Conservation (phyloP, 2,113 vertebrate species). For the Albula goreensis region DNA sequence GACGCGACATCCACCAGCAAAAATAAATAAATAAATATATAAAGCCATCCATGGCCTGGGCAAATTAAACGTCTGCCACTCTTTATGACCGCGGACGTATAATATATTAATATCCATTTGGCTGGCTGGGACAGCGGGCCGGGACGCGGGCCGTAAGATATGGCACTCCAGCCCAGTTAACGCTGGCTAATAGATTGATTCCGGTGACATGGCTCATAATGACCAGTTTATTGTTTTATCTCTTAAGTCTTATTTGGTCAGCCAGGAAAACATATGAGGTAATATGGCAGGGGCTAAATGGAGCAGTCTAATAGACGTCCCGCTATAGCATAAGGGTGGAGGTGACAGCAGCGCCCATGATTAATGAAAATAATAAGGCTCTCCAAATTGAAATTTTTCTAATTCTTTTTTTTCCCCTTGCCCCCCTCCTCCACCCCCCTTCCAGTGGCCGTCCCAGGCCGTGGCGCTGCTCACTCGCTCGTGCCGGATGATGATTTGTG, state of each 20-base stretch:
- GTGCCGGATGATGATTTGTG: slow-evolving; percentile 16
- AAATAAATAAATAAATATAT: slow-evolving; percentile 61
- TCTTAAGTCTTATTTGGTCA: slow-evolving; percentile 99
- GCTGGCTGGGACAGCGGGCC: slow-evolving; percentile 60
- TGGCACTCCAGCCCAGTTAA: slow-evolving; percentile 93
- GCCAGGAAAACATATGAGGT: slow-evolving; percentile 99
- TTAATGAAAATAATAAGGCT: slow-evolving; percentile 99
- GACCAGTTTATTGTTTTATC: slow-evolving; percentile 99
- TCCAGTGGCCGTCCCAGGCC: not conserved
- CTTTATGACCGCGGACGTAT: slow-evolving; percentile 81
- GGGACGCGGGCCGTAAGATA: slow-evolving; percentile 71
- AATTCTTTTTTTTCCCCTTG: slow-evolving; percentile 72
- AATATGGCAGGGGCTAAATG: slow-evolving; percentile 99
- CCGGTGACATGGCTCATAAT: slow-evolving; percentile 99
- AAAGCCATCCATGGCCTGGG: slow-evolving; percentile 87
- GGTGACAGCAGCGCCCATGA: slow-evolving; percentile 92
- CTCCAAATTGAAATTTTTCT: slow-evolving; percentile 99
- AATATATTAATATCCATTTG: slow-evolving; percentile 80
- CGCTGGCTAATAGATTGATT: slow-evolving; percentile 99
- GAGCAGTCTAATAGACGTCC: slow-evolving; percentile 99
- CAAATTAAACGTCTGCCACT: slow-evolving; percentile 92
- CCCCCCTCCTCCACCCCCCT: not conserved
- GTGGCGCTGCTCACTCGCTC: not conserved
- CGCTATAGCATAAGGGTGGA: slow-evolving; percentile 96
- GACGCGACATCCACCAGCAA: slow-evolving; percentile 78